Conservation (phyloP, 2,113 vertebrate genomes). For the Mus pahari region DNA sequence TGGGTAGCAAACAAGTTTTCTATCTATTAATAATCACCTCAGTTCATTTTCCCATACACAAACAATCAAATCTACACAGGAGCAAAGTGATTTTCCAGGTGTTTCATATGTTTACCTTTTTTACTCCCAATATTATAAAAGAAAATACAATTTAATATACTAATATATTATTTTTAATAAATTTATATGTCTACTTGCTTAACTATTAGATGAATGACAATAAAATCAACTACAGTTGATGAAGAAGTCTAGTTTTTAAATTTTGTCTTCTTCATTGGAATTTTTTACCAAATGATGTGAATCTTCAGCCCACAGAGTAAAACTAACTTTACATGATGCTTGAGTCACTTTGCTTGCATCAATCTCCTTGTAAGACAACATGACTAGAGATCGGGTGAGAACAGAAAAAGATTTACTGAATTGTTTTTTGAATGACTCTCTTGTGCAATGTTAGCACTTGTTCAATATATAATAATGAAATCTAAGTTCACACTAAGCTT, state of each 20-base stretch:
- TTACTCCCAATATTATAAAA: not conserved
- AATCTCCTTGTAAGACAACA: not conserved
- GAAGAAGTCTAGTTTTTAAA: not conserved
- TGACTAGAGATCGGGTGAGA: not conserved
- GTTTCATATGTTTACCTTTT: not conserved
- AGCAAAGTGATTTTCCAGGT: not conserved
- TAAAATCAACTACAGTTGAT: not conserved
- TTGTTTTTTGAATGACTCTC: constrained; percentile 3
- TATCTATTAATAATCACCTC: not conserved
- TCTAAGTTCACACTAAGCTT: not conserved
- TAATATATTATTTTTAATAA: not conserved
- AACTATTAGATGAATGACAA: not conserved
- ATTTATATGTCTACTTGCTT: not conserved
- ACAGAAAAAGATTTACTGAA: not conserved
- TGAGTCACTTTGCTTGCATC: not conserved
- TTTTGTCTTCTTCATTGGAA: not conserved
- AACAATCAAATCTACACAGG: not conserved
- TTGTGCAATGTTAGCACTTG: not conserved
- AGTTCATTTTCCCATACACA: not conserved
- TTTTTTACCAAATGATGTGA: not conserved
- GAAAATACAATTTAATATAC: not conserved
- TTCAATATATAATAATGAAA: not conserved
- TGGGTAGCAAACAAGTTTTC: no score
- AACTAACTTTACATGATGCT: not conserved
- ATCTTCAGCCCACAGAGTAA: not conserved